Evolutionary conservation across 2,113 vertebrate species (phyloP).

Genomic region (Anas platyrhynchos): DNA sequence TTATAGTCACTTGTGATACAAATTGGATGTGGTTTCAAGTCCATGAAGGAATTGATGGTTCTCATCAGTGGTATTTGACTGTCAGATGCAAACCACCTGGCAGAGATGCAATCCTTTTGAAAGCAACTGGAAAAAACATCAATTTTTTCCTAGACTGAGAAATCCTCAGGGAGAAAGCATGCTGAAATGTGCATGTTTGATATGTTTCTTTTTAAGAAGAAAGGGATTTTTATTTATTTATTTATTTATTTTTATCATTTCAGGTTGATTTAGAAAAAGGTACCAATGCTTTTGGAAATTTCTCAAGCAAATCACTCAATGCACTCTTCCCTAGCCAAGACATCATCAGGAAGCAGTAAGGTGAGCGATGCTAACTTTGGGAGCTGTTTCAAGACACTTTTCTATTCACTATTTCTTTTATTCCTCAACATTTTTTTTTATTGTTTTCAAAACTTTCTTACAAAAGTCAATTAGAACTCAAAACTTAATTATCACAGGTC

Average conservation of each 20-base stretch:
- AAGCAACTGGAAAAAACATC: background rate
- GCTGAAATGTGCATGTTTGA: background rate
- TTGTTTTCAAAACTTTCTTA: background rate
- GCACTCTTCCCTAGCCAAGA: background rate
- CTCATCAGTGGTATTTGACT: background rate
- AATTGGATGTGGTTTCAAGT: background rate
- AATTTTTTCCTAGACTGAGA: background rate
- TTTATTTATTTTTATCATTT: background rate
- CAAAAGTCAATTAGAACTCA: background rate
- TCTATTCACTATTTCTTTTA: background rate
- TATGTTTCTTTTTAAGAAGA: background rate
- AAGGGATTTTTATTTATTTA: background rate
- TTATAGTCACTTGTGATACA: background rate
- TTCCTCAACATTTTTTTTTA: background rate
- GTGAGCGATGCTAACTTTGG: background rate
- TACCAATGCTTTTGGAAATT: background rate
- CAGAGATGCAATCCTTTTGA: background rate
- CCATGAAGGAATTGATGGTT: background rate
- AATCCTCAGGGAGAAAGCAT: background rate
- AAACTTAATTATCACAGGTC: background rate
- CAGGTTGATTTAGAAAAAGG: background rate
- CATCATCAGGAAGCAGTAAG: background rate
- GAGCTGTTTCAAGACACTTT: background rate
- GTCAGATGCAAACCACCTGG: conserved; percentile 1
- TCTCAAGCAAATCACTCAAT: background rate